Base-by-base conservation (phyloP, 2,113 vertebrate genomes). In the Aleadryas rufinucha region DNA sequence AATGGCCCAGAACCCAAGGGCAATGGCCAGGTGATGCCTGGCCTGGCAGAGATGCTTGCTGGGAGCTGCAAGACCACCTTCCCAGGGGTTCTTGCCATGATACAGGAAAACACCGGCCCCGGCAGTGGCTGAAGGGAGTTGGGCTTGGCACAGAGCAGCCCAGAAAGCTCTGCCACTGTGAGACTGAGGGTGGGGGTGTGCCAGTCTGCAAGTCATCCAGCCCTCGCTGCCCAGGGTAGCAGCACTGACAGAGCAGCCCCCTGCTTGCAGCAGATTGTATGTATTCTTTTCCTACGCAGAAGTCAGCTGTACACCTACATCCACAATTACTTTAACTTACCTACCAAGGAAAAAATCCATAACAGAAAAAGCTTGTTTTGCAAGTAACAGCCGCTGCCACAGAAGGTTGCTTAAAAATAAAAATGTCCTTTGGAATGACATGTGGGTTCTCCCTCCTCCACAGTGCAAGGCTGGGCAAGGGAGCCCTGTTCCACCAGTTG, bases 141-240 rank as follows among this genome's bases (percentile, higher is more conserved):
- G 60, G 53, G 74, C 19, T 22, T 57, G 91, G 78, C 87, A n/a
- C 61, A 35, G 22, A 45, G 61, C 45, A n/a, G 13, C 26, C 50
- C 33, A 33, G 53, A 14, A 1, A 7, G 11, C 71, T 52, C 69
- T 1, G 2, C 16, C 0, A 4, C 72, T 45, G 28, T 2, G 11
- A 45, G 87, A 61, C 26, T 69, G 85, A n/a, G 83, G 81, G 37
- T 19, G 33, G 35, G 70, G 15, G 8, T 1, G 5, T 37, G 77
- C 57, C 4, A 16, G 47, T 9, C 64, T 53, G 54, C 1, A 8
- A 49, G 37, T 0, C 6, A 76, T 23, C 27, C 60, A 31, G 70
- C 60, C 60, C 54, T 0, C 15, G 45, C 54, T 31, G 50, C 60
- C 4, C 0, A 0, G 59, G 87, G 31, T 0, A n/a, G 60, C 61